Base-by-base conservation (phyloP, 35 echinoderm and acorn worm genomes). In the Patiria miniata region DNA sequence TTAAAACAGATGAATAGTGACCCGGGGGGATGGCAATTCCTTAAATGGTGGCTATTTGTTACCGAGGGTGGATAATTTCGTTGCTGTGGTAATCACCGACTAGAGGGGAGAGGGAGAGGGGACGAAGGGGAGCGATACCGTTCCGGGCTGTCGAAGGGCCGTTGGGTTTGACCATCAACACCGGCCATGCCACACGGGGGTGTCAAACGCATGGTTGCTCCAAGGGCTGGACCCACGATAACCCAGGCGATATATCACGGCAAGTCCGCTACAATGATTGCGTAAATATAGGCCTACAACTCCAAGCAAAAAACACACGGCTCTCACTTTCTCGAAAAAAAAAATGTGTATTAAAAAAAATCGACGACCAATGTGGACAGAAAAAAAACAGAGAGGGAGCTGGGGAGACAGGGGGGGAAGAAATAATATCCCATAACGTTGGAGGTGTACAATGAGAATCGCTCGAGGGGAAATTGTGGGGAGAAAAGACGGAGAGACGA, bases 361-460 rank as follows among this genome's bases (percentile, higher is more conserved):
- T 47, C 42, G 42, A 47, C 42, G 42, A 12, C 4, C 4, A 47
- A 47, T 6, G n/a, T n/a, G 26, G 65, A 34, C 65, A 73, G 6
- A 12, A 34, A 19, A n/a, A 22, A 22, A 12, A 12, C 4, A 68
- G 60, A 68, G n/a, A 68, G 60, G 29, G 61, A 69, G 61, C 19
- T 4, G 7, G 30, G 65, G 65, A 34, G 61, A 34, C 26, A 10
- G 65, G 26, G 65, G 21, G 34, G 65, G 65, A 34, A 10, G 34
- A 73, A 73, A 73, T 73, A 73, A 73, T 73, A 73, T 73, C 65
- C 65, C 34, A 73, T 73, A 73, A 73, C 65, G 65, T 73, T 73
- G 65, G 29, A 73, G 65, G 65, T 73, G 65, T 73, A 73, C 65
- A 73, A 73, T 73, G 26, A 73, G 65, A 73, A 73, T 73, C 22